Conservation (phyloP, 2,888 invertebrate genomes). For the Poecilus cupreus region DNA sequence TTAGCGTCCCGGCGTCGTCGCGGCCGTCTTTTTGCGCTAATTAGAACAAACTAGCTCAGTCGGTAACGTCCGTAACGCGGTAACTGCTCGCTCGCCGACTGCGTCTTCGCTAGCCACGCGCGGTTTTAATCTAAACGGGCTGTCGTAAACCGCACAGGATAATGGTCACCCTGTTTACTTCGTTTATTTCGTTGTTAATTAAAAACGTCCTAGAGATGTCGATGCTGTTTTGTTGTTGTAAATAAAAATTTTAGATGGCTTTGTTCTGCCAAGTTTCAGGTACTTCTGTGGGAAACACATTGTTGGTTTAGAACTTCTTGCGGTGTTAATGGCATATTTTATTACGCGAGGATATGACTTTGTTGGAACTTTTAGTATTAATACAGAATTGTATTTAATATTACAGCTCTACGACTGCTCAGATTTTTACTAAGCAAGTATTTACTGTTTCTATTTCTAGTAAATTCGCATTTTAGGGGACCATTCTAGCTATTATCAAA, state of each 20-base stretch:
- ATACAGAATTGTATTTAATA: not conserved
- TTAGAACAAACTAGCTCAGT: constrained; percentile 57
- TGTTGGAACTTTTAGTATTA: constrained; percentile 10
- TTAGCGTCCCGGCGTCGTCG: not conserved
- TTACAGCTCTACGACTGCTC: not conserved
- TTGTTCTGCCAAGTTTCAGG: constrained; percentile 21
- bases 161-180: constrained; percentile 26
- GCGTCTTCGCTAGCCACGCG: constrained; percentile 17
- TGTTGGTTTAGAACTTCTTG: constrained; percentile 14
- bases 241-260: constrained; percentile 35
- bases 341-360: not conserved
- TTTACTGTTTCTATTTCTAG: too few relatives aligned
- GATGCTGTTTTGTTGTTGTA: constrained; percentile 18
- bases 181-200: constrained; percentile 39
- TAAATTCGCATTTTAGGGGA: too few relatives aligned
- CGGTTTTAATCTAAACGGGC: constrained; percentile 51
- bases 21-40: constrained; percentile 54
- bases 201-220: constrained; percentile 32
- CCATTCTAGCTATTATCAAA: too few relatives aligned
- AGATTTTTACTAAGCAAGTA: too few relatives aligned
- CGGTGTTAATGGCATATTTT: constrained; percentile 1
- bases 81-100: constrained; percentile 22
- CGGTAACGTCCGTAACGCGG: constrained; percentile 47
- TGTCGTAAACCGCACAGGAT: constrained; percentile 48
- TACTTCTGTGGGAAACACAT: not conserved